Percentiles rank a stretch among this genome's conserved stretches.
phyloP scores from a whole-genome alignment of 2,797 vertebrate genomes.

The Bucorvus abyssinicus region DNA sequence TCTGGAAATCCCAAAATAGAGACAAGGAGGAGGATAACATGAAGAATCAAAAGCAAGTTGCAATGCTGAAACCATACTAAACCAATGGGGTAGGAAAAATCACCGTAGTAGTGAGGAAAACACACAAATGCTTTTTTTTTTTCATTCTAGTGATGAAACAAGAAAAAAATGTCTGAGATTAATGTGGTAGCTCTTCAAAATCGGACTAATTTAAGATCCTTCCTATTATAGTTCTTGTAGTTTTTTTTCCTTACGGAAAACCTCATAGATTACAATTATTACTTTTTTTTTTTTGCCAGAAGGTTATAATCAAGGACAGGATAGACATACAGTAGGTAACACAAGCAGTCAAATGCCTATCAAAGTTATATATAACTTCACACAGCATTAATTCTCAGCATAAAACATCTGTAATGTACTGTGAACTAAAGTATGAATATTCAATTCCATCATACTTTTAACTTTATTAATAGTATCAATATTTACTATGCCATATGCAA shows the following conservation, averaged over 20 bases:
- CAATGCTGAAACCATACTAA: neutral
- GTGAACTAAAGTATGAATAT: conserved; percentile 30
- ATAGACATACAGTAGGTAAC: neutral
- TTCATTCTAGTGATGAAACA: neutral
- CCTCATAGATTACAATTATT: neutral
- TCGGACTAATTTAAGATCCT: neutral
- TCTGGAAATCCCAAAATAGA: neutral
- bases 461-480: conserved; percentile 23
- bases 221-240: accelerated
- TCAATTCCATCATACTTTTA: conserved; percentile 6
- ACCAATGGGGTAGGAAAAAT: neutral
- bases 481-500: conserved; percentile 38
- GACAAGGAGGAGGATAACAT: neutral
- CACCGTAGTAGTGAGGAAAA: neutral
- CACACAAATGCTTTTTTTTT: neutral
- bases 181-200: neutral
- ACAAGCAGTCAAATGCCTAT: neutral
- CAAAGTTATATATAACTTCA: conserved; percentile 12
- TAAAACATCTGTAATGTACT: conserved; percentile 2
- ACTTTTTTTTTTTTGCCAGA: neutral
- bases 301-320: conserved; percentile 10
- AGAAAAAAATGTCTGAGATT: neutral
- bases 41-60: neutral
- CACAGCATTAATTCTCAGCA: conserved; percentile 11
- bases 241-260: neutral